Percentiles rank a stretch among this genome's conserved stretches.
Evolutionary conservation across 2,888 invertebrate species (phyloP).

Genomic region (Drosophila formosana): DNA sequence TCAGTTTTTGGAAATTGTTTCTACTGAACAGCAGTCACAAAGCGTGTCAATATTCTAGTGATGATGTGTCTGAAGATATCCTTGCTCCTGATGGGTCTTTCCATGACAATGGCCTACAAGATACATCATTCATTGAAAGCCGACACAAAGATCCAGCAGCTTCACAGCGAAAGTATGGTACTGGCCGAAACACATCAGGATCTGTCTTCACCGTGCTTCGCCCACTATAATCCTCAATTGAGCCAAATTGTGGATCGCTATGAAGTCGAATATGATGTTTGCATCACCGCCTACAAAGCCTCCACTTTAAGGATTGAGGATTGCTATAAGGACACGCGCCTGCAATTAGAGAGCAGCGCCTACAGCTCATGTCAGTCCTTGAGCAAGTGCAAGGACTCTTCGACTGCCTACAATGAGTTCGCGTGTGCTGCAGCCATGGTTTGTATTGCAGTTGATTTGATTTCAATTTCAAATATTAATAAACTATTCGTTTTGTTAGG

Average conservation of each 20-base stretch:
- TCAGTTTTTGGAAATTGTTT: constrained; percentile 1
- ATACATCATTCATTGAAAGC: constrained; percentile 18
- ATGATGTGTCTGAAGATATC: constrained; percentile 47
- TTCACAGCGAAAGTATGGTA: constrained; percentile 31
- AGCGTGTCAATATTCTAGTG: background rate
- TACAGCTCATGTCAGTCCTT: constrained; percentile 19
- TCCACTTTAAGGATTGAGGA: background rate
- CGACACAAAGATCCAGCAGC: constrained; percentile 26
- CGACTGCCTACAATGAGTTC: constrained; percentile 14
- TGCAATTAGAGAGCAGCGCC: background rate
- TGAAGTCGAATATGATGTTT: constrained; percentile 27
- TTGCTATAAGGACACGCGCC: background rate
- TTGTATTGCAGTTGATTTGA: background rate
- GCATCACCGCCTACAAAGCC: constrained; percentile 9
- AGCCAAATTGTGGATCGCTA: constrained; percentile 20
- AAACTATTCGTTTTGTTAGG: background rate
- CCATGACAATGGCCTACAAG: constrained; percentile 9
- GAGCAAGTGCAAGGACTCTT: background rate
- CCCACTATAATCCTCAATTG: constrained; percentile 36
- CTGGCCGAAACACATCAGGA: constrained; percentile 45
- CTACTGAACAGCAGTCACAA: background rate
- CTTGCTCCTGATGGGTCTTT: constrained; percentile 31
- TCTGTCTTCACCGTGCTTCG: constrained; percentile 36
- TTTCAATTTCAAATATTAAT: background rate
- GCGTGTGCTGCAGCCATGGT: constrained; percentile 32